These are phyloP conservation scores for Pteropus rufus DNA, from an alignment of 2,797 vertebrate genomes.

Conservation along the genomic window DNA sequence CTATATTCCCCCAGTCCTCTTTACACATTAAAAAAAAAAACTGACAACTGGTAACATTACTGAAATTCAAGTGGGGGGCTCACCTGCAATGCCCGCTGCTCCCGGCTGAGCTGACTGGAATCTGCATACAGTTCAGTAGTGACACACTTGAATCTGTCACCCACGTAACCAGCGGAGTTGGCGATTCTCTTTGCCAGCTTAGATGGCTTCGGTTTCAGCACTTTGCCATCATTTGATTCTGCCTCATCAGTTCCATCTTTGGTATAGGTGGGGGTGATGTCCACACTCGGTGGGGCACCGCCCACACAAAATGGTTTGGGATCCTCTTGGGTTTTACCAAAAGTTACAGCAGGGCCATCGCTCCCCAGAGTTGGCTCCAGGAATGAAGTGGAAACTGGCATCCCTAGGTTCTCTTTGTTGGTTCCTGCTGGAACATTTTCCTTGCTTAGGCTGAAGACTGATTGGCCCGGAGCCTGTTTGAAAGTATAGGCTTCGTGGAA, in stretches of 20 bases:
- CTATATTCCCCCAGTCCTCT: conserved; percentile 64
- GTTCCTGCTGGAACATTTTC: conserved; percentile 80
- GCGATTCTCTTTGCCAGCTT: conserved; percentile 97
- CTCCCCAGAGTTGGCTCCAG: conserved; percentile 76
- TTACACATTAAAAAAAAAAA: conserved; percentile 67
- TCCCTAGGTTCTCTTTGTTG: conserved; percentile 80
- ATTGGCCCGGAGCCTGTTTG: conserved; percentile 80
- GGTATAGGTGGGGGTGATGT: conserved; percentile 80
- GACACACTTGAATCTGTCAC: conserved; percentile 98
- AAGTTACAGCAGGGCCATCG: conserved; percentile 78
- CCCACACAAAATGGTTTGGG: conserved; percentile 83
- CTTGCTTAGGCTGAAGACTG: conserved; percentile 81
- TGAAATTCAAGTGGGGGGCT: conserved; percentile 78
- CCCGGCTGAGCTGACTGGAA: conserved; percentile 98
- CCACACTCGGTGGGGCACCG: conserved; percentile 74
- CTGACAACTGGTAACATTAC: conserved; percentile 60
- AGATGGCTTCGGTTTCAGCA: conserved; percentile 90
- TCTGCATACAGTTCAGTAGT: conserved; percentile 98
- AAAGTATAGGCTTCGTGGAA: conserved; percentile 84
- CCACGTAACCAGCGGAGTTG: conserved; percentile 97
- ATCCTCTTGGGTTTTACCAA: conserved; percentile 84
- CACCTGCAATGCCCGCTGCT: conserved; percentile 98
- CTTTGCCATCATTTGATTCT: conserved; percentile 88
- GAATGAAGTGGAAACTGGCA: conserved; percentile 77
- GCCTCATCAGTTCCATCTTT: conserved; percentile 86